Conservation (phyloP, 2,888 invertebrate species). For the Gortyna flavago region DNA sequence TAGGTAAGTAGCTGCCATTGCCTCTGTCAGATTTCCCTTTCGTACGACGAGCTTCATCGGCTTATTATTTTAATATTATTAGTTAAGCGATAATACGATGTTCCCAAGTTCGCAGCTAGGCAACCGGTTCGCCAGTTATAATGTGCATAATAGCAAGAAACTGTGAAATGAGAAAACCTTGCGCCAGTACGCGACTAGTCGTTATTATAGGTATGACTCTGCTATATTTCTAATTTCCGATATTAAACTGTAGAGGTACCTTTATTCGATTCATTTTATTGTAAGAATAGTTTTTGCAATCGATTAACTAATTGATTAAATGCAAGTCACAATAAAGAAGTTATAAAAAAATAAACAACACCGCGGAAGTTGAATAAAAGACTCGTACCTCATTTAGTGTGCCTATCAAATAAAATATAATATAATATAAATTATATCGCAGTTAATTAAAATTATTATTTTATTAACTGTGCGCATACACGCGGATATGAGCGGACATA, state of each 20-base stretch:
- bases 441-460: constrained; percentile 28
- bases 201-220: neutral
- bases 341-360: constrained; percentile 15
- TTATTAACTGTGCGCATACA: constrained; percentile 4
- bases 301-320: constrained; percentile 23
- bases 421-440: neutral
- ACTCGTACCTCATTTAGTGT: constrained; percentile 14
- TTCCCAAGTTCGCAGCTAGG: constrained; percentile 22
- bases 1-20: constrained; percentile 69
- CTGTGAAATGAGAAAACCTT: constrained; percentile 32
- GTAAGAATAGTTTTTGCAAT: constrained; percentile 12
- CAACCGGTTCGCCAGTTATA: constrained; percentile 36
- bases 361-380: constrained; percentile 31
- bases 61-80: constrained; percentile 74
- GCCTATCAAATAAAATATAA: constrained; percentile 4
- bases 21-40: constrained; percentile 83
- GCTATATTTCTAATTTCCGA: neutral
- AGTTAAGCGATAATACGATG: constrained; percentile 51
- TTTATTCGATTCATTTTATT: neutral
- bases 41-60: constrained; percentile 77
- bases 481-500: constrained; percentile 27
- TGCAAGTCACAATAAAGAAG: constrained; percentile 13
- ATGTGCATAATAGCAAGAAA: constrained; percentile 21
- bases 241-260: constrained; percentile 1
- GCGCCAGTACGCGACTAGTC: neutral